Percentiles rank a stretch among this genome's conserved stretches.
These are phyloP conservation scores for Troglohyphantes excavatus DNA, from an alignment of 2,888 invertebrate species.

Conservation along the genomic window DNA sequence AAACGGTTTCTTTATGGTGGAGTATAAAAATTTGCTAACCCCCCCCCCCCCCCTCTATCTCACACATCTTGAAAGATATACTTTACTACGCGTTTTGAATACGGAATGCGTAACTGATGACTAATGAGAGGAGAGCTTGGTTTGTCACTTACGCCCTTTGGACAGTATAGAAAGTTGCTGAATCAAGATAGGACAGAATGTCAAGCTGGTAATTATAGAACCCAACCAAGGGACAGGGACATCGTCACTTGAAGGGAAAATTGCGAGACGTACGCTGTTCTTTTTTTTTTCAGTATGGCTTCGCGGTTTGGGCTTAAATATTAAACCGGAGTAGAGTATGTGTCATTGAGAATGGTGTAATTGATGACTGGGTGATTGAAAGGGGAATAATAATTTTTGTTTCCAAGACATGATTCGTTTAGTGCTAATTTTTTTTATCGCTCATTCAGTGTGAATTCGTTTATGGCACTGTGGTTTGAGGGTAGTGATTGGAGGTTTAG, in stretches of 20 bases:
- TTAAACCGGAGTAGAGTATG: conserved; percentile 5
- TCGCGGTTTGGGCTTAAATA: conserved; percentile 29
- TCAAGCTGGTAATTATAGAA: conserved; percentile 70
- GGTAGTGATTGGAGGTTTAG: background rate
- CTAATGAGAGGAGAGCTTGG: conserved; percentile 54
- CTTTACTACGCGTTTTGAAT: conserved; percentile 58
- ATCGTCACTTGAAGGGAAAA: conserved; percentile 32
- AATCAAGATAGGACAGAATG: conserved; percentile 37
- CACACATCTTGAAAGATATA: background rate
- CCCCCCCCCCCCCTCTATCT: too few relatives aligned
- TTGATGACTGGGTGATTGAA: conserved; percentile 22
- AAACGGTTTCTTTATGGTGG: background rate
- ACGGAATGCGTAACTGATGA: conserved; percentile 61
- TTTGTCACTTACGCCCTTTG: conserved; percentile 40
- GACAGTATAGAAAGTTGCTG: background rate
- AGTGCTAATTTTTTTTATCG: background rate
- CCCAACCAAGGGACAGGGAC: background rate
- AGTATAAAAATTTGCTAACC: background rate
- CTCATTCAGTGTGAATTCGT: background rate
- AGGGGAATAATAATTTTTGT: conserved; percentile 32
- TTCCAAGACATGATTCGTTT: background rate
- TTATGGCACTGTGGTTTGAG: background rate
- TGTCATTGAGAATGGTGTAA: conserved; percentile 19
- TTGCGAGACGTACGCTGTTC: conserved; percentile 15
- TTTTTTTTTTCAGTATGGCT: conserved; percentile 14